These are phyloP conservation scores for Rotaria sp. DNA, from an alignment of 2,888 invertebrate genomes.

Conservation along the genomic window DNA sequence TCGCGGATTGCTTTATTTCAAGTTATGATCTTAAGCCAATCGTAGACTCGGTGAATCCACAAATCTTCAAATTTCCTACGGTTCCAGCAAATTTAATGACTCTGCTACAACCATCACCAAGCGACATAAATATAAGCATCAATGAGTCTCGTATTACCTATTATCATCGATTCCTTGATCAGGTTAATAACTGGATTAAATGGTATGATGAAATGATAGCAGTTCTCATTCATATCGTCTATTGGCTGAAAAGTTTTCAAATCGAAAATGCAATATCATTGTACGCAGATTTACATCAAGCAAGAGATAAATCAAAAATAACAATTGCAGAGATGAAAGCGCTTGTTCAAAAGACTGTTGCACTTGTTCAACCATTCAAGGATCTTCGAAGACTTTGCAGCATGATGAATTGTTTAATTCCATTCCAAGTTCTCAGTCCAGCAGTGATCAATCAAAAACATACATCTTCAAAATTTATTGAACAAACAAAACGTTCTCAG, in stretches of 20 bases:
- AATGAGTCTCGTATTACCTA: not conserved
- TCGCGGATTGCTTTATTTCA: not conserved
- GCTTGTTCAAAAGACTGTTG: not conserved
- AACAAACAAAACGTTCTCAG: not conserved
- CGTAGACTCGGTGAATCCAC: not conserved
- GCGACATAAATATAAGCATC: not conserved
- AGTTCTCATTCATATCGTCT: not conserved
- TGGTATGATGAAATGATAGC: slow-evolving; percentile 3
- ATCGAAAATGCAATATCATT: not conserved
- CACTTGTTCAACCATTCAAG: not conserved
- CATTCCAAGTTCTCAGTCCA: not conserved
- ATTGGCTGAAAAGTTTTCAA: not conserved
- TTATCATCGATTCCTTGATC: not conserved
- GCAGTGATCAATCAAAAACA: not conserved
- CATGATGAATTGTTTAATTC: not conserved
- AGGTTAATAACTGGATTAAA: not conserved
- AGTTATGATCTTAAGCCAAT: not conserved
- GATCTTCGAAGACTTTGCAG: not conserved
- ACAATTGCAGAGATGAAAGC: not conserved
- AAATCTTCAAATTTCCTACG: not conserved
- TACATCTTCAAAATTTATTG: not conserved
- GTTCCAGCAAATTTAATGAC: not conserved
- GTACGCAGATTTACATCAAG: slow-evolving; percentile 3
- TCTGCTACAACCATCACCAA: not conserved
- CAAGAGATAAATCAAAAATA: not conserved